These are phyloP conservation scores for Ypsolopha sequella DNA, from an alignment of 2,888 invertebrate genomes.

Conservation along the genomic window DNA sequence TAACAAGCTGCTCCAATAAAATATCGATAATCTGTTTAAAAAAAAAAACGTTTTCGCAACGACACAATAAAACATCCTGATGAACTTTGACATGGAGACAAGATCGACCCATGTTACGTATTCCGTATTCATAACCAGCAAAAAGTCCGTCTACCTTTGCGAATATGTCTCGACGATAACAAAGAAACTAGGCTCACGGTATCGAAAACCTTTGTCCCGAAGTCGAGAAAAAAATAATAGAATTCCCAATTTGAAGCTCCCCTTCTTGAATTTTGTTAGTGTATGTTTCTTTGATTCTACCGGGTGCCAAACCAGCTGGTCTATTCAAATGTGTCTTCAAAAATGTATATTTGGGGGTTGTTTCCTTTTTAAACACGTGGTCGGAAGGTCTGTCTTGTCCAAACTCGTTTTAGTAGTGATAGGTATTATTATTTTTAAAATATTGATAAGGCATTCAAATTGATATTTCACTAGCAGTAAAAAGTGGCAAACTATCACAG, in stretches of 20 bases:
- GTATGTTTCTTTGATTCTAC: conserved; percentile 40
- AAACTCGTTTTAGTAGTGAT: conserved; percentile 3
- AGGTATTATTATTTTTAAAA: background rate
- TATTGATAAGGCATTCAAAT: no score
- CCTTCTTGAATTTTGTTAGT: conserved; percentile 29
- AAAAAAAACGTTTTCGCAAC: conserved; percentile 4
- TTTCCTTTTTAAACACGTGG: conserved; percentile 35
- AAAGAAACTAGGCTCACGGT: conserved; percentile 32
- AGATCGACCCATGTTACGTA: conserved; percentile 32
- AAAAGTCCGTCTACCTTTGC: conserved; percentile 33
- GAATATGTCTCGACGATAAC: conserved; percentile 39
- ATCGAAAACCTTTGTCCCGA: conserved; percentile 22
- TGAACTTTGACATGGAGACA: conserved; percentile 55
- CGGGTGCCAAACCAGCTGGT: conserved; percentile 56
- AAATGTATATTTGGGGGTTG: conserved; percentile 6
- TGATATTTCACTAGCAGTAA: no score
- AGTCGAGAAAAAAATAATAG: conserved; percentile 28
- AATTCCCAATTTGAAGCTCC: conserved; percentile 45
- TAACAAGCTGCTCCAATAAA: conserved; percentile 4
- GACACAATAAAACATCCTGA: conserved; percentile 18
- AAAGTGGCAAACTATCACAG: no score
- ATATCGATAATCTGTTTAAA: conserved; percentile 8
- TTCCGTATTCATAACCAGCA: conserved; percentile 25
- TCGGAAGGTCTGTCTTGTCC: conserved; percentile 28
- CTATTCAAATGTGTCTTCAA: conserved; percentile 39